Base-by-base conservation (phyloP, 2,888 invertebrate species). In the Himalopsyche kuldschensis region DNA sequence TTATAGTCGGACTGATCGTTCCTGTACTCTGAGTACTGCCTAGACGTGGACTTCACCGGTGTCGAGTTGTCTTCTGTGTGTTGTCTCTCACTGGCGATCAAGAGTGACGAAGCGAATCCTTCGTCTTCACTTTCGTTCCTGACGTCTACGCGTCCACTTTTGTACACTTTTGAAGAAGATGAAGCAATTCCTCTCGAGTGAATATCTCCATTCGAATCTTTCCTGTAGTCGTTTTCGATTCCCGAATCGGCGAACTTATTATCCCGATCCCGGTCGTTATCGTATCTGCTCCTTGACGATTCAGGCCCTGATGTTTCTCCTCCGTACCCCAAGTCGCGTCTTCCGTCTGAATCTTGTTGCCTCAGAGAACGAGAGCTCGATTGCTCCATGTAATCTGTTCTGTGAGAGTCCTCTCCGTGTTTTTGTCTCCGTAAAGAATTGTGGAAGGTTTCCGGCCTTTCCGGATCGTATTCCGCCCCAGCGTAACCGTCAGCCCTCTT, bases 171-270 rank as follows among this genome's bases (percentile, higher is more conserved):
- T 1, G 80, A 55, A 78, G 82, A 79, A 31, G 83, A 81, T 78
- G 81, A 79, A 83, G 83, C 81, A 82, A 86, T 88, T 88, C 87
- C 90, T 89, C 89, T 89, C 6, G 88, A 88, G 82, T 88, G 89
- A 31, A 93, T 89, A 84, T 93, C 93, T 24, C 92, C 92, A 87
- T 92, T 93, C 0, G 95, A 95, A 87, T 95, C 95, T 86, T 95
- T 93, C 80, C 95, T 93, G 87, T 95, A 95, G 89, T 96, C 96
- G 87, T 96, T 96, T 88, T 96, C 96, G 86, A 96, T 96, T 0
- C 96, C 96, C 0, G 96, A 96, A 90, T 96, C 96, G 3, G 94
- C 94, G 80, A 95, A 90, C 81, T 94, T 92, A 87, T 93, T 95
- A 87, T 94, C 94, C 10, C 92, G 88, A 84, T 92, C 92, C 41